Evolutionary conservation across 2,113 vertebrate genomes (phyloP).

Genomic region (Junco hyemalis): DNA sequence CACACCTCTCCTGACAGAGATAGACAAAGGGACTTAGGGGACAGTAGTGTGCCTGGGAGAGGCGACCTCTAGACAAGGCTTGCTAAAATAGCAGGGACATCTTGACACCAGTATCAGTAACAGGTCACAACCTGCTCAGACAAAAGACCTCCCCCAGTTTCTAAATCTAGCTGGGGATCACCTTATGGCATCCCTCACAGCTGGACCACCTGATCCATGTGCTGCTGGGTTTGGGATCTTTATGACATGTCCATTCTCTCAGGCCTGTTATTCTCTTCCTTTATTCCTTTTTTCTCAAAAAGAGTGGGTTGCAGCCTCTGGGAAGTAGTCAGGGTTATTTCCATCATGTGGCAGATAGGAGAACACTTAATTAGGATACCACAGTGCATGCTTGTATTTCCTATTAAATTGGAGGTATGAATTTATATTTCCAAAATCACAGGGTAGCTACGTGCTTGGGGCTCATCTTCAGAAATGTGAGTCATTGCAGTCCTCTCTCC

Average conservation of each 20-base stretch:
- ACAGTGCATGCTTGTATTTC: neutral
- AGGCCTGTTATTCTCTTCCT: neutral
- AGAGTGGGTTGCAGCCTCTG: neutral
- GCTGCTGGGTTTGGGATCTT: neutral
- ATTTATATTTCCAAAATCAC: slow-evolving; percentile 23
- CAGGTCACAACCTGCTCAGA: neutral
- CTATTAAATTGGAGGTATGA: neutral
- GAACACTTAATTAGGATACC: neutral
- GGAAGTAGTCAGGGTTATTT: neutral
- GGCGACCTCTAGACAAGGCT: neutral
- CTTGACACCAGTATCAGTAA: neutral
- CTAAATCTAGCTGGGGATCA: neutral
- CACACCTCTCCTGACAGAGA: neutral
- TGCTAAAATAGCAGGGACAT: neutral
- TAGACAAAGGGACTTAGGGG: neutral
- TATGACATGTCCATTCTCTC: neutral
- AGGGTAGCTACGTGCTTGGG: neutral
- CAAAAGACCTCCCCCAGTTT: neutral
- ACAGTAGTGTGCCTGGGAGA: neutral
- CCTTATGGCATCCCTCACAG: neutral
- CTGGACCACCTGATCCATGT: neutral
- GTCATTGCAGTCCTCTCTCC: neutral
- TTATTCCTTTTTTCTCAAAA: neutral
- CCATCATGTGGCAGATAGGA: neutral
- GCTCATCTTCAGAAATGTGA: neutral